Evolutionary conservation across 2,797 vertebrate genomes (phyloP).

Genomic region (Zenarchopterus dispar): DNA sequence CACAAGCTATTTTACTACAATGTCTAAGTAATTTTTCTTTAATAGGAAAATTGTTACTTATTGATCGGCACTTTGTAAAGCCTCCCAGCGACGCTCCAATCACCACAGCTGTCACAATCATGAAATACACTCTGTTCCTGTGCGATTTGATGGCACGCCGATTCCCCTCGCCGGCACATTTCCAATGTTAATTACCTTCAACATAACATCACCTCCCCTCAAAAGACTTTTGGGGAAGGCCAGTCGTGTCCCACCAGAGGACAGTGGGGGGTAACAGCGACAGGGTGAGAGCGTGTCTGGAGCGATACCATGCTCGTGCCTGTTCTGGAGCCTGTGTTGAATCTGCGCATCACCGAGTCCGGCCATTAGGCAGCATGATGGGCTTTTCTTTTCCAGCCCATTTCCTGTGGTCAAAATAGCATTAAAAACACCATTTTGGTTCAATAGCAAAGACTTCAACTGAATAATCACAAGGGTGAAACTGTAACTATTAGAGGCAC

Average conservation of each 20-base stretch:
- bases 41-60: constrained; percentile 98
- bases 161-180: constrained; percentile 76
- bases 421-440: constrained; percentile 83
- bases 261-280: constrained; percentile 62
- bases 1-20: constrained; percentile 91
- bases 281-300: constrained; percentile 30
- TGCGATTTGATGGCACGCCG: constrained; percentile 81
- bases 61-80: constrained; percentile 95
- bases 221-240: constrained; percentile 59
- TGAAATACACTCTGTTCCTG: constrained; percentile 84
- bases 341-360: constrained; percentile 78
- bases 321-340: constrained; percentile 66
- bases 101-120: constrained; percentile 92
- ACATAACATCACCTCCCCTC: constrained; percentile 60
- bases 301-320: constrained; percentile 57
- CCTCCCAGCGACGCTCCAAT: constrained; percentile 94
- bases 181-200: constrained; percentile 86
- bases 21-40: constrained; percentile 94
- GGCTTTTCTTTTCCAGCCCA: constrained; percentile 84
- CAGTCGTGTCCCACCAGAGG: constrained; percentile 66
- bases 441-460: constrained; percentile 86
- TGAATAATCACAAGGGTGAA: constrained; percentile 89
- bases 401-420: constrained; percentile 84
- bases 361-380: constrained; percentile 83
- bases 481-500: constrained; percentile 87